These are phyloP conservation scores for Cydia strobilella DNA, from an alignment of 1,140 invertebrate species.

Conservation along the genomic window DNA sequence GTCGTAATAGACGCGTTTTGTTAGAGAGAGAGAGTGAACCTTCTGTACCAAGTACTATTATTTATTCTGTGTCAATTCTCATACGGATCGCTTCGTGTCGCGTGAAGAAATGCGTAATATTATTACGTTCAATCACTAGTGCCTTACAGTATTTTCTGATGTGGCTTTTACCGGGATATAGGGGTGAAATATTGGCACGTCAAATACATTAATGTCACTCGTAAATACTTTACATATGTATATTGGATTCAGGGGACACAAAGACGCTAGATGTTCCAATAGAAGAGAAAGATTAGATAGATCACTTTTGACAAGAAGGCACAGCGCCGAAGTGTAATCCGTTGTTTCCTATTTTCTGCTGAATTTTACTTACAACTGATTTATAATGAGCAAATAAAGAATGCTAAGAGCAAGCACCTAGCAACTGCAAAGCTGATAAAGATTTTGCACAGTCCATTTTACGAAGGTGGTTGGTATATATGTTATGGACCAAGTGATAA, in stretches of 20 bases:
- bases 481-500: too few species aligned
- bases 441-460: too few species aligned
- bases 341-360: slow-evolving; percentile 46
- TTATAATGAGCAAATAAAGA: too few species aligned
- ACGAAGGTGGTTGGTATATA: too few species aligned
- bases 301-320: slow-evolving; percentile 60
- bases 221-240: slow-evolving; percentile 65
- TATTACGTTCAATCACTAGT: slow-evolving; percentile 20
- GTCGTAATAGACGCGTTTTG: too few species aligned
- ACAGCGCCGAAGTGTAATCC: slow-evolving; percentile 47
- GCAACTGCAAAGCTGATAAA: slow-evolving; percentile 35
- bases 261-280: slow-evolving; percentile 61
- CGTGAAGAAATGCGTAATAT: background rate
- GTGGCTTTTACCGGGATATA: slow-evolving; percentile 41
- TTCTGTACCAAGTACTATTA: too few species aligned
- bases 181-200: slow-evolving; percentile 56
- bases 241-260: slow-evolving; percentile 62
- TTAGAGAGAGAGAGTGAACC: too few species aligned
- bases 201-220: slow-evolving; percentile 65
- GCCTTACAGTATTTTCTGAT: slow-evolving; percentile 27
- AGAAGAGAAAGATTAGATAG: slow-evolving; percentile 64
- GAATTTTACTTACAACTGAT: slow-evolving; percentile 38
- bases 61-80: too few species aligned
- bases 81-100: background rate
- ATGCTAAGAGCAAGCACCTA: background rate